phyloP scores from a whole-genome alignment of 2,113 vertebrate species.

The Urocynchramus pylzowi region DNA sequence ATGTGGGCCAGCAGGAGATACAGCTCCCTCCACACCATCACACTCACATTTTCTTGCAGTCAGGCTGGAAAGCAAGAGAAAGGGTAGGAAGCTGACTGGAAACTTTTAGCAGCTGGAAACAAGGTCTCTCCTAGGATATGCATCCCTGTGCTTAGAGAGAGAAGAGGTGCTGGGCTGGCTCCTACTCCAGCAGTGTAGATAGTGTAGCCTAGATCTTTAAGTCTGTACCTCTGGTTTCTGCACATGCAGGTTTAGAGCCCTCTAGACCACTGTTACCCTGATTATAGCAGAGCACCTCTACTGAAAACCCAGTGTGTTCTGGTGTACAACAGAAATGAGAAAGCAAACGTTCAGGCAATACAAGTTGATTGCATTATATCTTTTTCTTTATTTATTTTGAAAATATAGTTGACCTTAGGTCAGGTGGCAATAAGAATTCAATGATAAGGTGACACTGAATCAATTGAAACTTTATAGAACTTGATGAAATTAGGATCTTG shows the following conservation, averaged over 20 bases:
- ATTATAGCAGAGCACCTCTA: background rate
- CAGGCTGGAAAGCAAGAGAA: background rate
- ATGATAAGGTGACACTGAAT: background rate
- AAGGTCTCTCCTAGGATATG: background rate
- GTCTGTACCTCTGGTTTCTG: background rate
- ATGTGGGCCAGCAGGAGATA: background rate
- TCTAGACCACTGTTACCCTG: background rate
- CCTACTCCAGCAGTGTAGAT: background rate
- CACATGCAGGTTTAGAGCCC: background rate
- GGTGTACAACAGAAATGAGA: background rate
- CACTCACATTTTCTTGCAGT: accelerated
- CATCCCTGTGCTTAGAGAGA: background rate
- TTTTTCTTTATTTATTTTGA: background rate
- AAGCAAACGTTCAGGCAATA: background rate
- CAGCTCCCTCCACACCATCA: background rate
- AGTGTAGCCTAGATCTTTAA: background rate
- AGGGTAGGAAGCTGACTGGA: background rate
- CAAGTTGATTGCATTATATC: background rate
- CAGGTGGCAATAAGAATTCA: background rate
- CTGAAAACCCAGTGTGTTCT: background rate
- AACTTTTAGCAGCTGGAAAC: background rate
- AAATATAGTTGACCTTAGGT: background rate
- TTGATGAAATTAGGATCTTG: conserved; percentile 21
- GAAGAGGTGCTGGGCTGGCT: background rate
- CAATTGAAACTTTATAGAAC: background rate